Conservation (phyloP, 2,888 invertebrate genomes). For the Rhimphoctona megacephalus region DNA sequence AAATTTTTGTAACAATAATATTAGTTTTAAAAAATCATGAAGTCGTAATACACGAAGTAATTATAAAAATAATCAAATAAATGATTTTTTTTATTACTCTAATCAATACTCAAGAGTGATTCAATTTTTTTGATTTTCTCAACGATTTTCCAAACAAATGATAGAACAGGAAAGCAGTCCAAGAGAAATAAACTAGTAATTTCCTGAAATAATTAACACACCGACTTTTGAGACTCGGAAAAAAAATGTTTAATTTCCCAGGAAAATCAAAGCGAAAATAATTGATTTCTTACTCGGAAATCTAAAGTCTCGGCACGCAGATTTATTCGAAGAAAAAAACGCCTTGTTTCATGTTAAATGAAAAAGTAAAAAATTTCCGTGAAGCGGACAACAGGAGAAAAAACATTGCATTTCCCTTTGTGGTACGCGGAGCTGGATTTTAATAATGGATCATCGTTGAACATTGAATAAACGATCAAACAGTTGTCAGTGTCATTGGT, state of each 20-base stretch:
- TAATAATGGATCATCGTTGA: slow-evolving; percentile 22
- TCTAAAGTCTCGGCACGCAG: slow-evolving; percentile 13
- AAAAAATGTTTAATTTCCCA: slow-evolving; percentile 9
- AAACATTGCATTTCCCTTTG: not conserved
- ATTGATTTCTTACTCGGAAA: slow-evolving; percentile 3
- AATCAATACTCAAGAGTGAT: not conserved
- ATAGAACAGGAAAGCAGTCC: not conserved
- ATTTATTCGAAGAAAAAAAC: slow-evolving; percentile 15
- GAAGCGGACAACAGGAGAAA: not conserved
- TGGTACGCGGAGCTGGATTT: not conserved
- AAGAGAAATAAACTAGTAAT: not conserved
- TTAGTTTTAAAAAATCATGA: no score
- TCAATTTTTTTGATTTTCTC: not conserved
- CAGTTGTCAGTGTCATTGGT: not conserved
- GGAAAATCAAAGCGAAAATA: slow-evolving; percentile 24
- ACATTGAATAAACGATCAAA: slow-evolving; percentile 15
- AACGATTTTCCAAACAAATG: not conserved
- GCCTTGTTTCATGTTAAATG: not conserved
- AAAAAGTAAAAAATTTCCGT: slow-evolving; percentile 9
- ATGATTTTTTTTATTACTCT: not conserved
- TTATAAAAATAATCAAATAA: not conserved
- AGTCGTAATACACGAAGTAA: not conserved
- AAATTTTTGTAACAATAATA: no score
- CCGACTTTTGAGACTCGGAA: not conserved
- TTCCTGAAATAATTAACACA: not conserved